A percentile compares a stretch with the other conserved stretches of the same genome.
phyloP scores from a whole-genome alignment of 37 sponge, comb jelly and placozoan species.

The Agelas oroides region DNA sequence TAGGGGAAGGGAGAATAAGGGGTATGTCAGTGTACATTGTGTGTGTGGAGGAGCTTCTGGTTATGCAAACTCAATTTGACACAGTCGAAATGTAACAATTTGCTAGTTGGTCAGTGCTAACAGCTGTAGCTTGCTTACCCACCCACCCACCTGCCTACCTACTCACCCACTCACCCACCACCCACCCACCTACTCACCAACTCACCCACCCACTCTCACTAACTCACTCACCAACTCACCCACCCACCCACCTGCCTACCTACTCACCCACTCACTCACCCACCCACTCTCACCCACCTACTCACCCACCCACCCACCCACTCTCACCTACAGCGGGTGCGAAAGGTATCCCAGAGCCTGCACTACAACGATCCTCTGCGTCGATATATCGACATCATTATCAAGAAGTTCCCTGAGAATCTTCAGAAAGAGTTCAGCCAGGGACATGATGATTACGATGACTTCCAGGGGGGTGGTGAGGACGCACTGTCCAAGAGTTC shows the following conservation, averaged over 20 bases:
- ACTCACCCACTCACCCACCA: too few species aligned
- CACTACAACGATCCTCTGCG: slow-evolving; percentile 78
- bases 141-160: too few species aligned
- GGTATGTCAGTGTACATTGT: background rate
- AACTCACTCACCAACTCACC: too few species aligned
- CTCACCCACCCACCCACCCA: too few species aligned
- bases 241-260: too few species aligned
- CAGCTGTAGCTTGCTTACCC: too few species aligned
- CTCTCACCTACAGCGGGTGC: slow-evolving; percentile 54
- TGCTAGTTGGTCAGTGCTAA: too few species aligned
- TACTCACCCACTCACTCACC: too few species aligned
- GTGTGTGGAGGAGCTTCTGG: background rate
- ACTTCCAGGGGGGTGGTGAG: slow-evolving; percentile 42
- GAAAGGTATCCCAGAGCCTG: slow-evolving; percentile 39
- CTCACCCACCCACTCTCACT: too few species aligned
- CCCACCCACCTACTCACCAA: too few species aligned
- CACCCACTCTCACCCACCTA: too few species aligned
- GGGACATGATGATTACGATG: slow-evolving; percentile 88
- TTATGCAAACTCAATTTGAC: background rate
- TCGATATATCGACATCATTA: slow-evolving; percentile 76
- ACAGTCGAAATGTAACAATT: too few species aligned
- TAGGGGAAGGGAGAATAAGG: background rate
- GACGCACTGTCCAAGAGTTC: slow-evolving; percentile 63
- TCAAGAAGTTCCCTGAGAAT: slow-evolving; percentile 85
- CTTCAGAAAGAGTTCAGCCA: slow-evolving; percentile 58